Evolutionary conservation across 2,888 invertebrate genomes (phyloP), one percentile per base, ranked within the genome.

Genomic region (Tetragonula carbonaria): DNA sequence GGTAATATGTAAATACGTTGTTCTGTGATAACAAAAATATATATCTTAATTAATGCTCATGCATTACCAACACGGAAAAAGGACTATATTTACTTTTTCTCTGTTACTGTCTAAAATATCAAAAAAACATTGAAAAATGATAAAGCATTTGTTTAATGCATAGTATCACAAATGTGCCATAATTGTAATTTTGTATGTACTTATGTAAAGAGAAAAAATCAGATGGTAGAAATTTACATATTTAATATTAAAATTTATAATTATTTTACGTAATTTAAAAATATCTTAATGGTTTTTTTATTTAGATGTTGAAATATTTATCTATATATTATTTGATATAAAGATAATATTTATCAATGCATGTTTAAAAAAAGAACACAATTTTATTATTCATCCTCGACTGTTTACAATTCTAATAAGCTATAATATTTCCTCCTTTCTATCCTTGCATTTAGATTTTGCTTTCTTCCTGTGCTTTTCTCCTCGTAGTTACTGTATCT

Each of bases 1-100:
- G 85, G 50, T 80, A 80, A 89, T 74, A 72, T 92, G 85, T 88
- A 91, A 88, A 91, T 91, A 90, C 59, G 80, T 90, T 90, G 87
- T 90, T 89, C 91, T 93, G 93, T 92, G 92, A 93, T 93, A 93
- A 87, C 78, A 82, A 90, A 66, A 87, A 74, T 86, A 63, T 89
- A 88, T 65, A 85, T 86, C 81, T 82, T 85, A 84, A 86, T 80
- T 74, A 73, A 74, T 85, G 83, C 81, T 86, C 81, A n/a, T 77
- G 87, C 82, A 84, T 80, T 86, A 85, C 79, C 86, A 86, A 86
- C 83, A 85, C 83, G 82, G 78, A 87, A 85, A 78, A 87, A 59
- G 1, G 5, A 79, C 33, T 28, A 83, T 63, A 80, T 71, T 81
- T 71, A 82, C 18, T 87, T 83, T 70, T 57, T 65, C 72, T 70